A percentile compares a stretch with the other conserved stretches of the same genome.
phyloP scores from a whole-genome alignment of 2,113 vertebrate species.

The Apteryx mantelli region DNA sequence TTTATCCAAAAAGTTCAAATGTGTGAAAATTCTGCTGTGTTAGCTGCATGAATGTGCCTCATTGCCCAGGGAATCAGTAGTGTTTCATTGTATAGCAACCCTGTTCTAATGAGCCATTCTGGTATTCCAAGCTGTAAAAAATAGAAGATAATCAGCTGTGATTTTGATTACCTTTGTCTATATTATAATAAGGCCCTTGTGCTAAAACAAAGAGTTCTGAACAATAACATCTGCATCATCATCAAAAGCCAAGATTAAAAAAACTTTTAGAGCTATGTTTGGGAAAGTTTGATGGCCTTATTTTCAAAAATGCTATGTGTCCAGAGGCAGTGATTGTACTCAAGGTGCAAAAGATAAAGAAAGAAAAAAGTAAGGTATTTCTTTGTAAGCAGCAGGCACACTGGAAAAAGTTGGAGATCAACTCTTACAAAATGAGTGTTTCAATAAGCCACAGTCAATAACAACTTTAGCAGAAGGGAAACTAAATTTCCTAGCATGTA shows the following conservation, averaged over 20 bases:
- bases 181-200: not conserved
- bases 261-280: not conserved
- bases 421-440: not conserved
- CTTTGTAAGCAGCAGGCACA: not conserved
- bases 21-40: not conserved
- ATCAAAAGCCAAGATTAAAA: constrained; percentile 11
- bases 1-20: not conserved
- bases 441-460: constrained; percentile 17
- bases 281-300: not conserved
- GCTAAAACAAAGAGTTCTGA: constrained; percentile 5
- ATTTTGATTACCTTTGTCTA: not conserved
- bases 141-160: not conserved
- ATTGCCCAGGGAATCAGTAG: not conserved
- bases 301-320: not conserved
- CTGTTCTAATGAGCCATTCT: not conserved
- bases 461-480: constrained; percentile 49
- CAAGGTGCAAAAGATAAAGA: not conserved
- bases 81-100: not conserved
- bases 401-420: not conserved
- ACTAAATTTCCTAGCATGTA: constrained; percentile 38
- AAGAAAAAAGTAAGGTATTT: not conserved
- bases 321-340: not conserved
- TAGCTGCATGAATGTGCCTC: not conserved
- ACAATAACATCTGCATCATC: not conserved
- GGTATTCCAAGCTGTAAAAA: not conserved